These are phyloP conservation scores for Ennomos quercinarius DNA, from an alignment of 2,888 invertebrate genomes.

Conservation along the genomic window DNA sequence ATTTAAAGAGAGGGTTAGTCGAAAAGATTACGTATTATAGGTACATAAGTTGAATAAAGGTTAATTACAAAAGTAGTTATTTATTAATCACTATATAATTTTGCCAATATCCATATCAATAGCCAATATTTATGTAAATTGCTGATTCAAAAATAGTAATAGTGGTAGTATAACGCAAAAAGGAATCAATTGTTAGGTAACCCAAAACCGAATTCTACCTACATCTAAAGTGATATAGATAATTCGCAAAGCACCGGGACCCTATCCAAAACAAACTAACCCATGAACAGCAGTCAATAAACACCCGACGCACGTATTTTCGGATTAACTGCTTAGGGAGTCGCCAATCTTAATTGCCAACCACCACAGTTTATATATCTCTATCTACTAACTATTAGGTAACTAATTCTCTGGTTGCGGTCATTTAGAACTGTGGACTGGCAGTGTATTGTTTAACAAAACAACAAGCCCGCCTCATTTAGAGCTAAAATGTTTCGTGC, in stretches of 20 bases:
- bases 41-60: too few species aligned
- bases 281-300: constrained; percentile 72
- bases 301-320: constrained; percentile 81
- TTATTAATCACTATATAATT: too few species aligned
- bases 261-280: constrained; percentile 64
- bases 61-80: too few species aligned
- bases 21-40: too few species aligned
- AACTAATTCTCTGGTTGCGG: constrained; percentile 54
- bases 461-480: constrained; percentile 72
- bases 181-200: too few species aligned
- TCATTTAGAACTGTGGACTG: constrained; percentile 68
- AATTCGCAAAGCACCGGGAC: constrained; percentile 43
- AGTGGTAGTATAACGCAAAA: too few species aligned
- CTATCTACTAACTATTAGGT: constrained; percentile 36
- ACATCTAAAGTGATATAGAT: constrained; percentile 14
- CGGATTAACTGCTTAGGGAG: constrained; percentile 80
- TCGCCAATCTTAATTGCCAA: constrained; percentile 80
- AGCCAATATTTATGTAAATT: too few species aligned
- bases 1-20: too few species aligned
- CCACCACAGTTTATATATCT: constrained; percentile 58
- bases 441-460: constrained; percentile 77
- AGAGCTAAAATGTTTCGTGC: constrained; percentile 55
- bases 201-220: background rate
- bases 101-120: too few species aligned
- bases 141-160: too few species aligned